A percentile compares a stretch with the other conserved stretches of the same genome.
Evolutionary conservation across 2,113 vertebrate species (phyloP).

Genomic region (Panthera uncia): DNA sequence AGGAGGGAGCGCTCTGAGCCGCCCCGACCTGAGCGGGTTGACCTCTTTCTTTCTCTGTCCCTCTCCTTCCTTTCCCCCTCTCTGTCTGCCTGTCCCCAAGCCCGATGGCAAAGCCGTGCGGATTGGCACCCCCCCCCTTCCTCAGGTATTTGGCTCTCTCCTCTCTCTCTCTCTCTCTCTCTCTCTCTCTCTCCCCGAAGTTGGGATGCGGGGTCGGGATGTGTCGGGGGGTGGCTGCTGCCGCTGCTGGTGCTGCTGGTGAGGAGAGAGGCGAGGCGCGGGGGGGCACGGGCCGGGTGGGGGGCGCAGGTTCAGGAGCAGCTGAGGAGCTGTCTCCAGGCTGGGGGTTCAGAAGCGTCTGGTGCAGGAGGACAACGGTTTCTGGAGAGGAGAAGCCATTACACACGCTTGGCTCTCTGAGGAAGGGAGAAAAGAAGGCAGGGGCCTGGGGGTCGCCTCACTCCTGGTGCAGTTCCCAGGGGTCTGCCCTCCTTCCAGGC

Average conservation of each 20-base stretch:
- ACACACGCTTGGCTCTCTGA: constrained; percentile 89
- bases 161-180: neutral
- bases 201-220: constrained; percentile 85
- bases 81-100: constrained; percentile 72
- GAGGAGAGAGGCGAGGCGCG: constrained; percentile 27
- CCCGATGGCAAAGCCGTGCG: constrained; percentile 80
- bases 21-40: constrained; percentile 85
- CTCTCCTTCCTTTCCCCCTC: constrained; percentile 32
- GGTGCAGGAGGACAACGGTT: constrained; percentile 86
- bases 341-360: constrained; percentile 82
- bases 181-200: constrained; percentile 76
- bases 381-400: constrained; percentile 94
- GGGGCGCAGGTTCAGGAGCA: constrained; percentile 72
- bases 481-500: constrained; percentile 76
- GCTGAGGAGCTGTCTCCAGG: constrained; percentile 81
- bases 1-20: constrained; percentile 79
- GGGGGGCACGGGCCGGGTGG: constrained; percentile 53
- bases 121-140: constrained; percentile 79
- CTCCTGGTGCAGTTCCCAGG: constrained; percentile 82
- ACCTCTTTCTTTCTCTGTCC: constrained; percentile 85
- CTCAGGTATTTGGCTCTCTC: constrained; percentile 76
- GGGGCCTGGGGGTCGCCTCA: constrained; percentile 80
- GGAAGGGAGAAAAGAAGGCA: constrained; percentile 77
- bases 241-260: constrained; percentile 29
- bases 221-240: constrained; percentile 75